phyloP scores from a whole-genome alignment of 2,113 vertebrate species.

The Sinocyclocheilus maitianheensis region DNA sequence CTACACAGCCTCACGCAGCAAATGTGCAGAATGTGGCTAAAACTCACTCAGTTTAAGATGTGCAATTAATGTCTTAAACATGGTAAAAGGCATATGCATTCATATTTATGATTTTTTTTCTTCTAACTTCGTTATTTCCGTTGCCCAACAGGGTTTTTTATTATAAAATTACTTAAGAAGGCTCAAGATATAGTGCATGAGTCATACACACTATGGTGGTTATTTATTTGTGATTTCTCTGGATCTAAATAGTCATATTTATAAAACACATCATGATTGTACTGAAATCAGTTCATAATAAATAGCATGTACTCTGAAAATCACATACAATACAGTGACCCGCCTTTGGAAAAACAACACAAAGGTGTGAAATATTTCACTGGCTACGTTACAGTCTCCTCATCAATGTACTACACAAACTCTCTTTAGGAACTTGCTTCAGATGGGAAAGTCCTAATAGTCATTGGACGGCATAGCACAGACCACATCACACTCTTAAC shows the following conservation, averaged over 20 bases:
- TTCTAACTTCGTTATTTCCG: background rate
- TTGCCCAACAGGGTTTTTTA: background rate
- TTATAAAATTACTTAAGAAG: background rate
- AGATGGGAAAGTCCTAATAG: background rate
- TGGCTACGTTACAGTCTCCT: background rate
- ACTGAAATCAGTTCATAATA: background rate
- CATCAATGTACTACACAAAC: background rate
- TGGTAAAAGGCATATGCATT: background rate
- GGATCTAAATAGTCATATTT: background rate
- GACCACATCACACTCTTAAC: background rate
- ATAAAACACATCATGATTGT: background rate
- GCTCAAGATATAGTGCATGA: background rate
- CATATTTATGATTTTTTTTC: background rate
- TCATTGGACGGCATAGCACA: background rate
- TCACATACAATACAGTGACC: background rate
- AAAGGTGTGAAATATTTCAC: background rate
- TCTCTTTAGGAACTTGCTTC: background rate
- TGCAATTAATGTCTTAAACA: background rate
- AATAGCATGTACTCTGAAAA: background rate
- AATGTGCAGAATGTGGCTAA: background rate
- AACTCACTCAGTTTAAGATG: background rate
- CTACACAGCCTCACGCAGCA: background rate
- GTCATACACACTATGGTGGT: background rate
- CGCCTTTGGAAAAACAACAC: background rate
- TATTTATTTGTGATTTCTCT: background rate